A percentile compares a stretch with the other conserved stretches of the same genome.
Conservation (phyloP, 2,888 invertebrate species). For the Choreutis nemorana region DNA sequence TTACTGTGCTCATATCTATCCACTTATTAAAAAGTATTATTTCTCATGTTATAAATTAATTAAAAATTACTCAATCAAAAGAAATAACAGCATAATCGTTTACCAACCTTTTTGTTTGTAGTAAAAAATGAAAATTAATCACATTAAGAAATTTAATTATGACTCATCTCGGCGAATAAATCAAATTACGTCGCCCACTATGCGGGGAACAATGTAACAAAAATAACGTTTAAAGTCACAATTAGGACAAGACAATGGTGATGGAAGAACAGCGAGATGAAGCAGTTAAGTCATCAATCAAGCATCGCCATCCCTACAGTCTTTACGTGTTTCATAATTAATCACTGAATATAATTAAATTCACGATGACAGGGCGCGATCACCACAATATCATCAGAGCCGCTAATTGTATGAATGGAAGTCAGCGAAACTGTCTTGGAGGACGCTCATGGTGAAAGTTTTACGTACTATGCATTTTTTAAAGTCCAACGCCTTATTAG, state of each 20-base stretch:
- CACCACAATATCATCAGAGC: conserved; percentile 28
- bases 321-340: conserved; percentile 57
- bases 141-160: conserved; percentile 49
- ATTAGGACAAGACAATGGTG: conserved; percentile 53
- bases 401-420: no score
- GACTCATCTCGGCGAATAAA: conserved; percentile 48
- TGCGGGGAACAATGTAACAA: conserved; percentile 45
- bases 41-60: conserved; percentile 5
- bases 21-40: no score
- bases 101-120: conserved; percentile 1
- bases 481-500: no score
- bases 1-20: conserved; percentile 1
- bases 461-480: no score
- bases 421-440: no score
- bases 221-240: conserved; percentile 53
- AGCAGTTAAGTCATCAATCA: conserved; percentile 55
- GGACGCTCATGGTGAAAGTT: no score
- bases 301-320: conserved; percentile 33
- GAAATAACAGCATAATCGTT: conserved; percentile 2
- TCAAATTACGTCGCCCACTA: conserved; percentile 48
- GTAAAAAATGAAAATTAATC: conserved; percentile 16
- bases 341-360: conserved; percentile 63
- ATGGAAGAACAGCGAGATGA: conserved; percentile 32
- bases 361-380: conserved; percentile 57
- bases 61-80: conserved; percentile 4